phyloP scores from a whole-genome alignment of 2,888 invertebrate genomes.

The Galeopsomyia nigrocyanea region DNA sequence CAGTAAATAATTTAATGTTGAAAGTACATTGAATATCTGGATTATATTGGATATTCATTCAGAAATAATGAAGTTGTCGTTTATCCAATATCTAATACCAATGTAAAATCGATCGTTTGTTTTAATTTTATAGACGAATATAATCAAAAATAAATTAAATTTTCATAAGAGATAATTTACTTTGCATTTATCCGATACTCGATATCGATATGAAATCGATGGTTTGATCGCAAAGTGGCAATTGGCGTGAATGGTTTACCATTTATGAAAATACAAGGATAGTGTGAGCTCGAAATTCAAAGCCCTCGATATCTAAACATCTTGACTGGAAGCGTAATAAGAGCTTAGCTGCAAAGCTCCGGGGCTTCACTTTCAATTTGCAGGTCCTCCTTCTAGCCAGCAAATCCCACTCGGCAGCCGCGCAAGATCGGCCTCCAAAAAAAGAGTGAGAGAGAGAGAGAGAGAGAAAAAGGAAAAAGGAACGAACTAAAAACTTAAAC shows the following conservation, averaged over 20 bases:
- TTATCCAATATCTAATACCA: no score
- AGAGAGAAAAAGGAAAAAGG: neutral
- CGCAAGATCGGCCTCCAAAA: neutral
- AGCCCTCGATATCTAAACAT: neutral
- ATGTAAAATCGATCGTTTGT: no score
- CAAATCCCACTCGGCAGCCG: neutral
- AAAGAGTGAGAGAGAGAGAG: no score
- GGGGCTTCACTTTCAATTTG: constrained; percentile 38
- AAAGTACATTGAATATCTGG: no score
- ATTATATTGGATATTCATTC: no score
- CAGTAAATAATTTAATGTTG: no score
- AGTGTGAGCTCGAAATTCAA: neutral
- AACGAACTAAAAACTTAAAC: constrained; percentile 18
- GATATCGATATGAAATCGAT: no score
- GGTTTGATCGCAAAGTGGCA: no score
- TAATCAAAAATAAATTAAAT: neutral
- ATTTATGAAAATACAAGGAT: neutral
- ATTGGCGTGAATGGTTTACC: no score
- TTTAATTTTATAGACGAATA: neutral
- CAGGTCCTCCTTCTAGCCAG: constrained; percentile 12
- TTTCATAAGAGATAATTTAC: neutral
- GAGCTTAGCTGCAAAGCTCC: constrained; percentile 14
- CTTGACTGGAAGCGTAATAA: neutral
- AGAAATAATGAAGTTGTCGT: no score
- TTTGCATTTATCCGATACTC: no score